phyloP scores from a whole-genome alignment of 2,888 invertebrate species.

The Sericinus montela region DNA sequence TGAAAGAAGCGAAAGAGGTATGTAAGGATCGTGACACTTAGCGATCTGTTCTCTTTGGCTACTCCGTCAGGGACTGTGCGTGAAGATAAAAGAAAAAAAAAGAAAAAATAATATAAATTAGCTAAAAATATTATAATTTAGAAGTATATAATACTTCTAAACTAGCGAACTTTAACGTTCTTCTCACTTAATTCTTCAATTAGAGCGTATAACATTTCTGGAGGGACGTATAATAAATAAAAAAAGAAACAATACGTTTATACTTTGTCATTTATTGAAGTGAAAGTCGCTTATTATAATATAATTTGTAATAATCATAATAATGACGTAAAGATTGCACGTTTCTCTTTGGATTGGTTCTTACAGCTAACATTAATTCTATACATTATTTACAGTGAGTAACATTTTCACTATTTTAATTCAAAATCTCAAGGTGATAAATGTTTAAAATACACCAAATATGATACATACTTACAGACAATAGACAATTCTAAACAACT shows the following conservation, averaged over 20 bases:
- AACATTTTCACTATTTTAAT: constrained; percentile 32
- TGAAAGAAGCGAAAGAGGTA: too few relatives aligned
- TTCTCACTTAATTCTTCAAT: too few relatives aligned
- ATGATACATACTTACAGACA: constrained; percentile 23
- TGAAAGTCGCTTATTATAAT: constrained; percentile 57
- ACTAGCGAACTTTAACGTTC: too few relatives aligned
- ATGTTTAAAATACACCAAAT: constrained; percentile 29
- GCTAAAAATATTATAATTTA: too few relatives aligned
- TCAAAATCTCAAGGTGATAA: constrained; percentile 33
- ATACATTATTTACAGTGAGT: constrained; percentile 30
- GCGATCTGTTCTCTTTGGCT: too few relatives aligned
- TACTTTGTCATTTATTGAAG: constrained; percentile 67
- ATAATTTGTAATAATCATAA: constrained; percentile 38
- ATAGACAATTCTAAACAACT: constrained; percentile 27
- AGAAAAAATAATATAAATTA: too few relatives aligned
- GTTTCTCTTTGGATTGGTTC: constrained; percentile 67
- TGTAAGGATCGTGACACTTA: too few relatives aligned
- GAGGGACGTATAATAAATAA: too few relatives aligned
- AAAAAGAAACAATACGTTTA: constrained; percentile 26
- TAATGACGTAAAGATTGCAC: constrained; percentile 69
- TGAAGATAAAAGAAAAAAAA: too few relatives aligned
- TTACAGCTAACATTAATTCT: constrained; percentile 21
- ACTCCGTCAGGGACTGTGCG: too few relatives aligned
- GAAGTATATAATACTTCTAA: too few relatives aligned
- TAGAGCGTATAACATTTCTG: too few relatives aligned